Conservation (phyloP, 2,797 vertebrate species). For the Gila robusta region DNA sequence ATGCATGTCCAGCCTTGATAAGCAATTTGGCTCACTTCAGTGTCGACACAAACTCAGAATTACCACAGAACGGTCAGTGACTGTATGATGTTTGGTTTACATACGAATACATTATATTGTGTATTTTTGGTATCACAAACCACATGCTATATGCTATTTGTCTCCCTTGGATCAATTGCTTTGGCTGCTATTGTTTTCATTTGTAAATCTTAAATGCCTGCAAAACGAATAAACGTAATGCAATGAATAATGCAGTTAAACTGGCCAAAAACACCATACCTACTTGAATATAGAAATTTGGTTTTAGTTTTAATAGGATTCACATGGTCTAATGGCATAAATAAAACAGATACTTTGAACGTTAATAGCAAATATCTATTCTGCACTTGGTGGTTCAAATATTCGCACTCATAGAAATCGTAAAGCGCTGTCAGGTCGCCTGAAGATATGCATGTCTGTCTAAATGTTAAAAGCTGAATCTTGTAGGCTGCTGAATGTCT, state of each 20-base stretch:
- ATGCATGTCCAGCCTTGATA: slow-evolving; percentile 42
- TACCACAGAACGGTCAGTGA: background rate
- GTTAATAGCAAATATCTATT: background rate
- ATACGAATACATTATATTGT: background rate
- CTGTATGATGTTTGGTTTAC: background rate
- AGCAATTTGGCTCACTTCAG: slow-evolving; percentile 18
- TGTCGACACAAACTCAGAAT: background rate
- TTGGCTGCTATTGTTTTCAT: background rate
- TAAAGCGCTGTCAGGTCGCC: background rate
- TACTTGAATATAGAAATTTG: background rate
- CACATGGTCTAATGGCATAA: background rate
- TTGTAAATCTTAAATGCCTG: background rate
- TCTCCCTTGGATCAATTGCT: background rate
- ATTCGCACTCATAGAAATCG: background rate
- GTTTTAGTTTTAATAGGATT: background rate
- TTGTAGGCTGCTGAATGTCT: background rate
- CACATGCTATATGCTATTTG: background rate
- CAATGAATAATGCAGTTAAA: background rate
- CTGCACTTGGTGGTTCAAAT: slow-evolving; percentile 1
- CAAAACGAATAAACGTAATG: background rate
- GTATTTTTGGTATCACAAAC: background rate
- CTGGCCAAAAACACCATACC: background rate
- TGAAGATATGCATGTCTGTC: background rate
- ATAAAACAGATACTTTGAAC: background rate
- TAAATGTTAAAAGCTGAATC: slow-evolving; percentile 8